phyloP scores from a whole-genome alignment of 2,888 invertebrate genomes.

The Hyposoter dolosus region DNA sequence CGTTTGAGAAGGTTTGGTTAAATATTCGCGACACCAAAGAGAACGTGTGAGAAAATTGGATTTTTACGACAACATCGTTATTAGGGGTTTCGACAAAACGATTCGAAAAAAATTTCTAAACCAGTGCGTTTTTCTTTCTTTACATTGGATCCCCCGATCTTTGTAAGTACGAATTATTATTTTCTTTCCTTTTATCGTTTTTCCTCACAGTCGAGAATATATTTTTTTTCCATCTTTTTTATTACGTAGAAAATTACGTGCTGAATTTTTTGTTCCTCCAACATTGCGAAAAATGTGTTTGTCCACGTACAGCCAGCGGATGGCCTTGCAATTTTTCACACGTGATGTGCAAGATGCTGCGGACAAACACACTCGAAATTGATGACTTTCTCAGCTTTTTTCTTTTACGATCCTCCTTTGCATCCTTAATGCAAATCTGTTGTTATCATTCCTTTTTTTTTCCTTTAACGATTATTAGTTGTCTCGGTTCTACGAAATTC shows the following conservation, averaged over 20 bases:
- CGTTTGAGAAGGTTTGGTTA: not conserved
- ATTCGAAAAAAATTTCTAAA: not conserved
- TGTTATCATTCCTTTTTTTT: not conserved
- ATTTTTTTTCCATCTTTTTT: not conserved
- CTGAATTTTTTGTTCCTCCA: not conserved
- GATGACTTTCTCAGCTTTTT: not conserved
- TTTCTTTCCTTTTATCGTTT: not conserved
- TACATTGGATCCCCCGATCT: not conserved
- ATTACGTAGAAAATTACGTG: not conserved
- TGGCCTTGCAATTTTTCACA: not conserved
- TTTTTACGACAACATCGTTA: not conserved
- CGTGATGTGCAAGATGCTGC: not conserved
- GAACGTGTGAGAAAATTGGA: not conserved
- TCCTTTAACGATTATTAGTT: conserved; percentile 80
- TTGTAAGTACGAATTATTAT: not conserved
- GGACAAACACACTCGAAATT: conserved; percentile 4
- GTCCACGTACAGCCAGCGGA: not conserved
- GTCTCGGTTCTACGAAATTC: conserved; percentile 76
- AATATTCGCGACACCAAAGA: not conserved
- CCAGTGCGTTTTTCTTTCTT: not conserved
- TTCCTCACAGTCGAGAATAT: no score
- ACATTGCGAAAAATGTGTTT: not conserved
- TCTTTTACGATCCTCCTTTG: conserved; percentile 13
- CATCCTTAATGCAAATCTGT: conserved; percentile 4
- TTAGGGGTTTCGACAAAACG: not conserved